Conservation (phyloP, 2,113 vertebrate genomes). For the Poeciliopsis turrubarensis region DNA sequence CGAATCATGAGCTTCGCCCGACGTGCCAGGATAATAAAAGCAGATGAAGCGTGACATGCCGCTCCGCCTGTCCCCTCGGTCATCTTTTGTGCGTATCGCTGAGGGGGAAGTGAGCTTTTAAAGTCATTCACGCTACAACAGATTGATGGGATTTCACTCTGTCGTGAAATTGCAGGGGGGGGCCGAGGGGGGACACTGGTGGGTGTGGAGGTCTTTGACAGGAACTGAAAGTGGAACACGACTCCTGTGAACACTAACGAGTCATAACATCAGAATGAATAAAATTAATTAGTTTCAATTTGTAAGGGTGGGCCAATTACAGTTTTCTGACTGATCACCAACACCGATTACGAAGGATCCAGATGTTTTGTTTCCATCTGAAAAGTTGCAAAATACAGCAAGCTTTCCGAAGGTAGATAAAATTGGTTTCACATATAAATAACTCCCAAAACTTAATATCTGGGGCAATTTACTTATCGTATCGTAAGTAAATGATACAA, state of each 20-base stretch:
- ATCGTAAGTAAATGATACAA: too few species aligned
- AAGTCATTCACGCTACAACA: constrained; percentile 10
- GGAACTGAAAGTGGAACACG: constrained; percentile 11
- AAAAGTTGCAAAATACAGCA: too few species aligned
- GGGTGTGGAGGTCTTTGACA: not conserved
- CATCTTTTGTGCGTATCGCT: not conserved
- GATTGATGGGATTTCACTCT: constrained; percentile 19
- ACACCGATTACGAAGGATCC: too few species aligned
- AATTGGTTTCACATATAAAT: too few species aligned
- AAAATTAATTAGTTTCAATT: not conserved
- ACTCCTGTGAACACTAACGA: constrained; percentile 18
- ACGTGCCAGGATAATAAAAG: constrained; percentile 44
- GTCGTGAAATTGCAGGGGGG: not conserved
- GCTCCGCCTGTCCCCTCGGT: constrained; percentile 5
- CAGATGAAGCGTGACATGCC: constrained; percentile 42
- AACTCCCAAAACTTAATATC: too few species aligned
- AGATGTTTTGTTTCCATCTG: too few species aligned
- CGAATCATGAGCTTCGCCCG: constrained; percentile 24
- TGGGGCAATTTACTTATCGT: too few species aligned
- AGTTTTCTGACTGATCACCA: too few species aligned
- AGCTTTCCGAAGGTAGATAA: too few species aligned
- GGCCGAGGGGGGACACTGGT: not conserved
- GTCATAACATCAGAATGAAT: constrained; percentile 9
- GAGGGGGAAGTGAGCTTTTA: constrained; percentile 18
- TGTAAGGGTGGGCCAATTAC: too few species aligned